phyloP scores from a whole-genome alignment of 2,113 vertebrate species.

The Protobothrops mucrosquamatus region DNA sequence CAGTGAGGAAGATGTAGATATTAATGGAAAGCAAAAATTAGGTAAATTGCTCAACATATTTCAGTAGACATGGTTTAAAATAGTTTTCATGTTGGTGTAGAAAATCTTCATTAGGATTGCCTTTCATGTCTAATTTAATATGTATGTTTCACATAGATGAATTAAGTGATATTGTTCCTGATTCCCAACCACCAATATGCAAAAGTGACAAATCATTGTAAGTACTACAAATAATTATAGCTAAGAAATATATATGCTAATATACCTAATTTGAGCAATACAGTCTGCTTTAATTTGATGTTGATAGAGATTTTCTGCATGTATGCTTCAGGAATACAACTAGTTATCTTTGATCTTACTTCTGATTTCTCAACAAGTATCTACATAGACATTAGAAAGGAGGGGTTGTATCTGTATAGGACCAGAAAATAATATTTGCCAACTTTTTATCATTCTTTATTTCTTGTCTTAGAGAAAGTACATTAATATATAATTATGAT shows the following conservation, averaged over 20 bases:
- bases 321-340: background rate
- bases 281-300: background rate
- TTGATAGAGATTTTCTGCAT: background rate
- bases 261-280: background rate
- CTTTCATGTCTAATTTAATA: constrained; percentile 21
- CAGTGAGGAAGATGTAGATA: constrained; percentile 24
- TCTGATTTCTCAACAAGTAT: background rate
- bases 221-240: constrained; percentile 60
- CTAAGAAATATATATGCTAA: background rate
- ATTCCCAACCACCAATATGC: constrained; percentile 71
- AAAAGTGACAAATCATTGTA: constrained; percentile 68
- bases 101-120: background rate
- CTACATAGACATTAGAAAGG: background rate
- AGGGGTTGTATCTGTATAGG: background rate
- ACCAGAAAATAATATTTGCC: background rate
- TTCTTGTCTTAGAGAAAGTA: background rate
- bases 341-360: background rate
- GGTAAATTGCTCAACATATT: constrained; percentile 58
- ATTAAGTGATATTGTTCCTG: constrained; percentile 69
- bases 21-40: constrained; percentile 45
- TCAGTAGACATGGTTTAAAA: constrained; percentile 24
- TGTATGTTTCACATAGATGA: constrained; percentile 72
- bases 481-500: background rate
- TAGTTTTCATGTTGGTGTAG: background rate
- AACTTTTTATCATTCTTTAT: background rate